Base-by-base conservation (phyloP, 2,113 vertebrate genomes). In the Scolopax mira region DNA sequence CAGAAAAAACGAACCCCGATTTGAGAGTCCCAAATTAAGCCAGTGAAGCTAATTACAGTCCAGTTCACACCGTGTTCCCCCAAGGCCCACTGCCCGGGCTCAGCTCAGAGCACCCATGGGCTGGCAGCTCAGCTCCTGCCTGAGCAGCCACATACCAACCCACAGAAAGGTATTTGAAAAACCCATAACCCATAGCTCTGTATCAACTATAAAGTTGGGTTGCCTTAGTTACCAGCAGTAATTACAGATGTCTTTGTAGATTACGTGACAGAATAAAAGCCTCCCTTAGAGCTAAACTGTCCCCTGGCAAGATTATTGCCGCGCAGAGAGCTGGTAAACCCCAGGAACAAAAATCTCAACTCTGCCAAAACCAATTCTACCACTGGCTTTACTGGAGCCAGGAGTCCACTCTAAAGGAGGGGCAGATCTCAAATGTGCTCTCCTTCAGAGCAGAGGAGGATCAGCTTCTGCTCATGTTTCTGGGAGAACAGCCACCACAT, bases 141-240 rank as follows among this genome's bases (percentile, higher is more conserved):
- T 1, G 1, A 79, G 58, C 7, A 7, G 90, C 64, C 13, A 3
- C 30, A 33, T 27, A 52, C 31, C 61, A 23, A 15, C 81, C 30
- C 31, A 10, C 70, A 48, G 19, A 51, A 78, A 93, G 81, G 90
- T 41, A 46, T 86, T 93, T 85, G 52, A 35, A 84, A 91, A 79
- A 4, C 79, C 75, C 41, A 14, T 27, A 88, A 66, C 80, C 86
- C 48, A 2, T 10, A 3, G 14, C 83, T 79, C 89, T 37, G 21
- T 33, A 88, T 48, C 78, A 91, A 4, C 85, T 61, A 46, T 72
- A 95, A 92, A 96, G 75, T 85, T 81, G 91, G 46, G 88, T 92
- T 94, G 95, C 95, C 93, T 79, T 94, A 97, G 96, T 89, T 96
- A 96, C 96, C 93, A 90, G 88, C 83, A 88, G 83, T 96, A 96